phyloP scores from a whole-genome alignment of 2,888 invertebrate species.

The Crocallis elinguaria region DNA sequence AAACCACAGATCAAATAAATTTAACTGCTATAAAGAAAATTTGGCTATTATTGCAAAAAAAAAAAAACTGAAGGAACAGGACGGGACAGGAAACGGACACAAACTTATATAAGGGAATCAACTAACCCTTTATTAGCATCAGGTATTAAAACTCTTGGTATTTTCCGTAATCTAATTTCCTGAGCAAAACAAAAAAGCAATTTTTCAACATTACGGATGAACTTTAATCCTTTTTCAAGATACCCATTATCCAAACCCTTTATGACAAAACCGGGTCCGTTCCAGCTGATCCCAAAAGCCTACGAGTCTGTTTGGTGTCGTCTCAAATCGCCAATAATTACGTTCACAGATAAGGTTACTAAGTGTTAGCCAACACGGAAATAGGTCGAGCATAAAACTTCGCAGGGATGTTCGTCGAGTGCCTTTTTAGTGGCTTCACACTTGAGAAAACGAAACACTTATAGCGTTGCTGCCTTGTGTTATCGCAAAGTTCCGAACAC shows the following conservation, averaged over 20 bases:
- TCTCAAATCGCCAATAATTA: conserved; percentile 44
- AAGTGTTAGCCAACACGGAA: conserved; percentile 48
- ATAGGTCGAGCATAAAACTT: conserved; percentile 49
- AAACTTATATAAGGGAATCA: too few species aligned
- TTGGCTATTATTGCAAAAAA: too few species aligned
- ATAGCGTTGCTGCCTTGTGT: conserved; percentile 15
- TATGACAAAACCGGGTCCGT: conserved; percentile 17
- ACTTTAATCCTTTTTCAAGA: not conserved
- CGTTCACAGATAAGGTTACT: conserved; percentile 48
- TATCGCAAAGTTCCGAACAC: conserved; percentile 17
- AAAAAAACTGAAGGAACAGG: too few species aligned
- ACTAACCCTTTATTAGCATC: too few species aligned
- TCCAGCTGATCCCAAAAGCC: conserved; percentile 14
- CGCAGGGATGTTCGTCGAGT: conserved; percentile 37
- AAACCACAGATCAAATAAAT: too few species aligned
- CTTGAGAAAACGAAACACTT: conserved; percentile 42
- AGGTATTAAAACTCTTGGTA: too few species aligned
- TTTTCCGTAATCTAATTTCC: too few species aligned
- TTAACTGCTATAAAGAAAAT: too few species aligned
- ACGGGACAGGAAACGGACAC: too few species aligned
- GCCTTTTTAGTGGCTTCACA: conserved; percentile 43
- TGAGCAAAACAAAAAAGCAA: too few species aligned
- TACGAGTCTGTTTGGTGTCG: conserved; percentile 25
- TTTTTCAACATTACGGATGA: too few species aligned
- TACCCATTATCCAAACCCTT: conserved; percentile 5